Evolutionary conservation across 2,797 vertebrate genomes (phyloP).

Genomic region (Chiloscyllium punctatum): DNA sequence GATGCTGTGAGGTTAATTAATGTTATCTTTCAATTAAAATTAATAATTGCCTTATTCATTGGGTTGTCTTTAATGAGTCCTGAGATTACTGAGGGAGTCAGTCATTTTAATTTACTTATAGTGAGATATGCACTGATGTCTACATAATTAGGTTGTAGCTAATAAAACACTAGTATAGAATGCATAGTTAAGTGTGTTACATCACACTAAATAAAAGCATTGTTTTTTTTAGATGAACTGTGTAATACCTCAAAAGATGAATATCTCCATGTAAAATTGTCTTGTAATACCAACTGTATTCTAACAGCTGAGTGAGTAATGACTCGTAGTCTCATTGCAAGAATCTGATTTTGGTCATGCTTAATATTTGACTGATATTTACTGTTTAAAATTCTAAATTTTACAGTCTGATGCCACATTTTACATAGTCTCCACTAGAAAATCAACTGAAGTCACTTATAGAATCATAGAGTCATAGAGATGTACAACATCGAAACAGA

Average conservation of each 20-base stretch:
- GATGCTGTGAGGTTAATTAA: constrained; percentile 19
- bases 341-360: too few species aligned
- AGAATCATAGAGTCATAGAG: too few species aligned
- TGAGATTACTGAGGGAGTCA: background rate
- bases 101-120: constrained; percentile 24
- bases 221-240: background rate
- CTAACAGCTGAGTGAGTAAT: too few species aligned
- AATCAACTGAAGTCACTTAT: too few species aligned
- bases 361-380: too few species aligned
- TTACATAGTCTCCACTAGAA: too few species aligned
- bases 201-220: background rate
- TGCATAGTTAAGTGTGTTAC: background rate
- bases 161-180: background rate
- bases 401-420: too few species aligned
- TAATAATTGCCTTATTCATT: background rate
- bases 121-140: background rate
- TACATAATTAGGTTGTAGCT: background rate
- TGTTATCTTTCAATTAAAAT: background rate
- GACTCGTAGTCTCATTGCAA: too few species aligned
- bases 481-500: too few species aligned
- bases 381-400: too few species aligned
- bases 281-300: background rate
- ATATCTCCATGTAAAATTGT: background rate
- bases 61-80: background rate
- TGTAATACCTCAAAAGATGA: background rate